These are phyloP conservation scores for Pseudachorutes palmiensis DNA, from an alignment of 1,140 invertebrate species.

Conservation along the genomic window DNA sequence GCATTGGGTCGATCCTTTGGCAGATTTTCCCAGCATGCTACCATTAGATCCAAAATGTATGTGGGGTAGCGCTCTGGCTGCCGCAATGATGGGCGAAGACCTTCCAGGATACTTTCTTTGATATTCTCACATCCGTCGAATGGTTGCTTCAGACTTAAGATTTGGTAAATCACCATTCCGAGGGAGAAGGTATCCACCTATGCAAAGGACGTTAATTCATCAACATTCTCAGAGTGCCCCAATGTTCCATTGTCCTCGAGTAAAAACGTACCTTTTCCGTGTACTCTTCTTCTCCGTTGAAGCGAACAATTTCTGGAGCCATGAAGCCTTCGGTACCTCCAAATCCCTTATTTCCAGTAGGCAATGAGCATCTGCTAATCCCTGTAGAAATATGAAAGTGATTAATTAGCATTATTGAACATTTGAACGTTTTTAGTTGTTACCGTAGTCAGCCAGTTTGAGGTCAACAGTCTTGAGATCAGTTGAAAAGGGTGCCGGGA, in stretches of 20 bases:
- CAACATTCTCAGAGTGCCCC: too few relatives aligned
- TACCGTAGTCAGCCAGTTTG: constrained; percentile 91
- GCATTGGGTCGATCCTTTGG: constrained; percentile 80
- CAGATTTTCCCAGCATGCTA: constrained; percentile 85
- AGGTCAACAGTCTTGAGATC: constrained; percentile 62
- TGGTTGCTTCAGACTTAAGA: constrained; percentile 84
- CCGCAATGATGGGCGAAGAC: constrained; percentile 70
- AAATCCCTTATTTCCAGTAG: constrained; percentile 87
- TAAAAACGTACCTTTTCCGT: constrained; percentile 72
- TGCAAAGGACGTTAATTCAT: not conserved
- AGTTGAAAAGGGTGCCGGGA: constrained; percentile 61
- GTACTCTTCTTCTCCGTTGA: constrained; percentile 97
- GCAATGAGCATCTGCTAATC: constrained; percentile 76
- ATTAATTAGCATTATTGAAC: too few relatives aligned
- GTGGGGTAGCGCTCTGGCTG: constrained; percentile 63
- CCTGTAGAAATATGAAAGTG: constrained; percentile 45
- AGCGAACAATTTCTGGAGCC: constrained; percentile 57
- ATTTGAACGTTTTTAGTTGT: too few relatives aligned
- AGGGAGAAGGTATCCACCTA: constrained; percentile 96
- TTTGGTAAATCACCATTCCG: constrained; percentile 98
- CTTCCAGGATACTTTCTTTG: constrained; percentile 91
- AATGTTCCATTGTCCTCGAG: too few relatives aligned
- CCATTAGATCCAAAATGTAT: constrained; percentile 89
- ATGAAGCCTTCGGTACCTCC: constrained; percentile 96
- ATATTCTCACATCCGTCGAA: constrained; percentile 92